Percentiles rank a stretch among this genome's conserved stretches.
These are phyloP conservation scores for Micropterix aruncella DNA, from an alignment of 2,888 invertebrate genomes.

Conservation along the genomic window DNA sequence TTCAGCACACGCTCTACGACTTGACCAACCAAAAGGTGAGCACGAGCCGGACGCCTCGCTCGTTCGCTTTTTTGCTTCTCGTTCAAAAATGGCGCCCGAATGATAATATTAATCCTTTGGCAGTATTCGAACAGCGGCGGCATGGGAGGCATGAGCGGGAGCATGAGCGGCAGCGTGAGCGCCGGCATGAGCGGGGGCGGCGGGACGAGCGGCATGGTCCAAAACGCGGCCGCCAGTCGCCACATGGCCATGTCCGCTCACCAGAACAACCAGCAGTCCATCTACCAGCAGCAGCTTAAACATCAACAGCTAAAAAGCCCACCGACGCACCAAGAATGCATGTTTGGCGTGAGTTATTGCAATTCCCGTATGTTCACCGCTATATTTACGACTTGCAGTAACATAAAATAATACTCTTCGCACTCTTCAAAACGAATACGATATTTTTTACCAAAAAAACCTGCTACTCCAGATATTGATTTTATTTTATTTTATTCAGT, in stretches of 20 bases:
- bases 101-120: too few species aligned
- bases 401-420: conserved; percentile 16
- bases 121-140: conserved; percentile 2
- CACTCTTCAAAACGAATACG: too few species aligned
- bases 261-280: background rate
- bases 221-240: background rate
- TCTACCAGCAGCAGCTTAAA: background rate
- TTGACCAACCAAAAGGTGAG: background rate
- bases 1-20: background rate
- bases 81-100: too few species aligned
- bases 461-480: too few species aligned
- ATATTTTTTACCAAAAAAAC: too few species aligned
- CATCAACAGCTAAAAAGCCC: background rate
- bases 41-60: too few species aligned
- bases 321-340: background rate
- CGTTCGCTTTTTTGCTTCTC: too few species aligned
- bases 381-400: too few species aligned
- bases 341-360: background rate
- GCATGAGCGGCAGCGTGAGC: conserved; percentile 4
- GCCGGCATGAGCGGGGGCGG: background rate
- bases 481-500: too few species aligned
- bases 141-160: conserved; percentile 11
- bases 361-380: too few species aligned
- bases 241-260: background rate
- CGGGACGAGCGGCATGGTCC: background rate